phyloP scores from a whole-genome alignment of 2,888 invertebrate species.

The Drosophila lutescens region DNA sequence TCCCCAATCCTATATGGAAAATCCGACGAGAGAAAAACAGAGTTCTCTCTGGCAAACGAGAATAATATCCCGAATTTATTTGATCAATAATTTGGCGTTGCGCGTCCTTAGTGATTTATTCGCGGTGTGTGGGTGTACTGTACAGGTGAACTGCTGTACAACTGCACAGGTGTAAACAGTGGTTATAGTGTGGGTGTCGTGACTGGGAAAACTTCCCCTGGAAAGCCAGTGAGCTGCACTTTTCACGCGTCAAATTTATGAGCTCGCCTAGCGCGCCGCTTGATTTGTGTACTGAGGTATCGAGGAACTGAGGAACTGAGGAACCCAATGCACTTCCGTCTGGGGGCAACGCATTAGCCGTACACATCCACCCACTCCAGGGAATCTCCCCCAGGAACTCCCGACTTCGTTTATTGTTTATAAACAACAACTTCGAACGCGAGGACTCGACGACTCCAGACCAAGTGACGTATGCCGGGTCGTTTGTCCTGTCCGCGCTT shows the following conservation, averaged over 20 bases:
- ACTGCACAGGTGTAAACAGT: slow-evolving; percentile 39
- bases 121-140: slow-evolving; percentile 13
- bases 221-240: slow-evolving; percentile 52
- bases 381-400: slow-evolving; percentile 19
- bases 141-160: slow-evolving; percentile 18
- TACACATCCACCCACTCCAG: not conserved
- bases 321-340: slow-evolving; percentile 42
- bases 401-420: slow-evolving; percentile 77
- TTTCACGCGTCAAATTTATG: slow-evolving; percentile 72
- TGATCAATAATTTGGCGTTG: slow-evolving; percentile 75
- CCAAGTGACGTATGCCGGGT: slow-evolving; percentile 68
- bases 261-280: slow-evolving; percentile 53
- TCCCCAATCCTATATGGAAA: not conserved
- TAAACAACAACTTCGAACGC: slow-evolving; percentile 69
- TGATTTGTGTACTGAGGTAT: slow-evolving; percentile 70
- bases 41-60: not conserved
- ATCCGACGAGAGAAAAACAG: slow-evolving; percentile 10
- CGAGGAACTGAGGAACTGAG: not conserved
- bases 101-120: slow-evolving; percentile 67
- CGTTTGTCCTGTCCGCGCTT: slow-evolving; percentile 51
- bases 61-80: slow-evolving; percentile 60
- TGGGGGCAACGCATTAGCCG: slow-evolving; percentile 41
- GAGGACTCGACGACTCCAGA: slow-evolving; percentile 7
- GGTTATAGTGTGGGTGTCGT: slow-evolving; percentile 28
- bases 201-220: slow-evolving; percentile 41